Evolutionary conservation across 2,113 vertebrate genomes (phyloP).

Genomic region (Alligator sinensis): DNA sequence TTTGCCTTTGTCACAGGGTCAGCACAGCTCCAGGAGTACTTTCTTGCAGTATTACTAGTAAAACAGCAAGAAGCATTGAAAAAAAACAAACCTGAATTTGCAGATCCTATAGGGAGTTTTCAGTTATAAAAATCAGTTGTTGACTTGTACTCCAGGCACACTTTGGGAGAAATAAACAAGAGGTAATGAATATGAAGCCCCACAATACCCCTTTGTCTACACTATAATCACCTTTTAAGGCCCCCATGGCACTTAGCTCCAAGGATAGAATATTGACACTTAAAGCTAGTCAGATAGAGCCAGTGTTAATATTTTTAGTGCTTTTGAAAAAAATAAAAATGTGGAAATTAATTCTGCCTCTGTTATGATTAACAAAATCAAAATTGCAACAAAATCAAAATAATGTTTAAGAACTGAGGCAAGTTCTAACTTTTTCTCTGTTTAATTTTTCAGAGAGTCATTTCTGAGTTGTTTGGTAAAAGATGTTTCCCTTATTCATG

Average conservation of each 20-base stretch:
- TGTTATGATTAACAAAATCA: constrained; percentile 33
- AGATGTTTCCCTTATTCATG: constrained; percentile 56
- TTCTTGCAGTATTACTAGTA: neutral
- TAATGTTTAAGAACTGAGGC: neutral
- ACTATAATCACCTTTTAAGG: constrained; percentile 1
- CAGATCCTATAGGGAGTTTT: neutral
- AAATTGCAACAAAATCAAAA: constrained; percentile 54
- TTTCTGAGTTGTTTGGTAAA: constrained; percentile 46
- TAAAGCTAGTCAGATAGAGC: constrained; percentile 16
- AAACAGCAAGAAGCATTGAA: neutral
- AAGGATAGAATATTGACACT: neutral
- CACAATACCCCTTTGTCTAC: neutral
- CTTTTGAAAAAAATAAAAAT: constrained; percentile 15
- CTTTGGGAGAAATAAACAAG: neutral
- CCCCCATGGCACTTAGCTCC: constrained; percentile 24
- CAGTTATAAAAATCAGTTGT: neutral
- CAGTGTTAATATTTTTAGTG: constrained; percentile 51
- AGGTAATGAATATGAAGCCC: neutral
- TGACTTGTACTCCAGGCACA: neutral
- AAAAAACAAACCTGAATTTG: neutral
- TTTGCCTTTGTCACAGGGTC: neutral
- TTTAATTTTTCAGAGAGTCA: constrained; percentile 54
- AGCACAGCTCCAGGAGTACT: neutral
- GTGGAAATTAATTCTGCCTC: constrained; percentile 27
- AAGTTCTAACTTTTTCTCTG: constrained; percentile 37